Evolutionary conservation across 1,140 invertebrate species (phyloP).

Genomic region (Orussus abietinus): DNA sequence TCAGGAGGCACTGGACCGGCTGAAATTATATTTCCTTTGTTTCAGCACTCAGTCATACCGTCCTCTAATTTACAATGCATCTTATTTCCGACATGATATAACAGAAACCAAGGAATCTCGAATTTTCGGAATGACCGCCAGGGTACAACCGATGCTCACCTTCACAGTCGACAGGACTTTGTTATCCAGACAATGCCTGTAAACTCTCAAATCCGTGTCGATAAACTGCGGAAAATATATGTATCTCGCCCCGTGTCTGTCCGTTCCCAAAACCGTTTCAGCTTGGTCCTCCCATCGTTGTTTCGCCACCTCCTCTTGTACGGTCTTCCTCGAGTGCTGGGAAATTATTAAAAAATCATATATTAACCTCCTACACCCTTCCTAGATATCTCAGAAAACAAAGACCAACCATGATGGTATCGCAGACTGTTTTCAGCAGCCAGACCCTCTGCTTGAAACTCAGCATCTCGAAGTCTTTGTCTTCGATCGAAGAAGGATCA

Average conservation of each 20-base stretch:
- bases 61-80: no score
- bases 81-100: no score
- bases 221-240: slow-evolving; percentile 61
- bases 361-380: slow-evolving; percentile 4
- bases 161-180: slow-evolving; percentile 36
- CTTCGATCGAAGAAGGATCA: slow-evolving; percentile 49
- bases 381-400: slow-evolving; percentile 4
- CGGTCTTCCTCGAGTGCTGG: slow-evolving; percentile 44
- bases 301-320: slow-evolving; percentile 43
- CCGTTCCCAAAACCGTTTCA: slow-evolving; percentile 52
- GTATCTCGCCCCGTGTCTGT: slow-evolving; percentile 57
- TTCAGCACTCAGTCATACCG: no score
- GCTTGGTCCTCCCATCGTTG: slow-evolving; percentile 35
- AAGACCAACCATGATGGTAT: slow-evolving; percentile 56
- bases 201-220: slow-evolving; percentile 57
- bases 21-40: no score
- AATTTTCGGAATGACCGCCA: no score
- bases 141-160: slow-evolving; percentile 27
- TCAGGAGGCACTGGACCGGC: no score
- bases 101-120: no score
- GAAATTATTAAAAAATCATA: slow-evolving; percentile 7
- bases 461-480: slow-evolving; percentile 57
- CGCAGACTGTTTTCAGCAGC: slow-evolving; percentile 61
- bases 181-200: slow-evolving; percentile 51
- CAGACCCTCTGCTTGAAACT: slow-evolving; percentile 58